Evolutionary conservation across 2,888 invertebrate genomes (phyloP), one percentile per base, ranked within the genome.

Genomic region (Parnassius glacialis): DNA sequence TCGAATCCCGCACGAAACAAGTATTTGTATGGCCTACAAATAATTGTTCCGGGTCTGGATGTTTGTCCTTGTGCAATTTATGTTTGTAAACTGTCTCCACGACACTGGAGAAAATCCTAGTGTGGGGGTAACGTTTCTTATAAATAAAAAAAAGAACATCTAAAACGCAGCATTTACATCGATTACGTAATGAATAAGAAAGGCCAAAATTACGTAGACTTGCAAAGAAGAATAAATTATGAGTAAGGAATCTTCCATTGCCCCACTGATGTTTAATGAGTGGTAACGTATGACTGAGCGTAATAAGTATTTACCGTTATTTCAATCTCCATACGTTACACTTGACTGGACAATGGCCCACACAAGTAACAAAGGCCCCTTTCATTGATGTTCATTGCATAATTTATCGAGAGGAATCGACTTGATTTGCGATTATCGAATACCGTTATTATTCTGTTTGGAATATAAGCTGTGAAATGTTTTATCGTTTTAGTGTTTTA

Each of bases 371-470:
- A 62, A 62, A 62, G 58, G 51, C 62, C 50, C 55, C 62, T 62
- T 62, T 62, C 58, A 62, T 58, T 58, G 58, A 62, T 55, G 62
- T 62, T 62, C 58, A 62, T 62, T 62, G 62, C 62, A 62, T 62
- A 62, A 62, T 62, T 62, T 62, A 62, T 62, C 53, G 62, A 62
- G 55, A 51, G 58, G 51, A 51, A 62, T 62, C 58, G 48, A 62
- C 51, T 62, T 62, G 55, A 62, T 59, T 62, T 62, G 58, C 58
- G 62, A 58, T 54, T 51, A 25, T 51, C 34, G 42, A 48, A 51
- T 59, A 59, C 62, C 62, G 62, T 59, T 62, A 58, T 62, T 58
- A 59, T 58, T 44, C 51, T 54, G 62, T 59, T 55, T 62, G 62
- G 48, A 45, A 62, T 58, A 54, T 57, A 62, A 57, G 48, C 25